Conservation (phyloP, 2,888 invertebrate species). For the Corbicula japonica region DNA sequence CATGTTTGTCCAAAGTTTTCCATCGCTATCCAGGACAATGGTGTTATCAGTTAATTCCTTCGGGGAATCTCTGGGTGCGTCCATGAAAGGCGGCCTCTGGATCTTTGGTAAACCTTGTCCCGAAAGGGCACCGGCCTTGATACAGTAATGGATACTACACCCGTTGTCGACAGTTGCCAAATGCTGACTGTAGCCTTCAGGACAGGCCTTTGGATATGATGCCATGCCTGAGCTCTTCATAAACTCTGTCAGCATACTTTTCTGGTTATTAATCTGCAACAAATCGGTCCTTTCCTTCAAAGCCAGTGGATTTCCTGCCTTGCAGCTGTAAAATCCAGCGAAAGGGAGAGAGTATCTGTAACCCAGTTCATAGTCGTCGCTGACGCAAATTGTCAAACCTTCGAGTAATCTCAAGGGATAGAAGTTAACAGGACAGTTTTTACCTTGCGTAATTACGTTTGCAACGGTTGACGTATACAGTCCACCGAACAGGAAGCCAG, state of each 20-base stretch:
- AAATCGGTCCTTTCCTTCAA: background rate
- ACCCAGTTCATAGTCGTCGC: slow-evolving; percentile 76
- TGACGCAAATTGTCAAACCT: slow-evolving; percentile 74
- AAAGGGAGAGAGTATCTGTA: slow-evolving; percentile 71
- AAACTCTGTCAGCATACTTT: slow-evolving; percentile 36
- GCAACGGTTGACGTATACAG: slow-evolving; percentile 64
- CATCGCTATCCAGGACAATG: background rate
- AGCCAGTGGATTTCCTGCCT: slow-evolving; percentile 71
- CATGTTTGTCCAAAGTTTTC: slow-evolving; percentile 47
- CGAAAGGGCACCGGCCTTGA: slow-evolving; percentile 71
- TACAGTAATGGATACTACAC: slow-evolving; percentile 78
- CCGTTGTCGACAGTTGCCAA: slow-evolving; percentile 72
- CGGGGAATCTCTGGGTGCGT: slow-evolving; percentile 24
- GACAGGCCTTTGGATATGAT: slow-evolving; percentile 73
- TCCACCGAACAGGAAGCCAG: slow-evolving; percentile 79
- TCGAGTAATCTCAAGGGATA: slow-evolving; percentile 63
- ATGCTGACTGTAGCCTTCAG: slow-evolving; percentile 77
- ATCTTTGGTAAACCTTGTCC: slow-evolving; percentile 67
- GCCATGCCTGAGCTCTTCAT: slow-evolving; percentile 41
- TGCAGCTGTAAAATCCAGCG: slow-evolving; percentile 79
- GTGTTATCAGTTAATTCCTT: background rate
- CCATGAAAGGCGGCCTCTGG: slow-evolving; percentile 75
- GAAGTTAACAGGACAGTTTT: slow-evolving; percentile 71
- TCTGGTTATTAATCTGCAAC: background rate
- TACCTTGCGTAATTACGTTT: slow-evolving; percentile 70